Evolutionary conservation across 2,113 vertebrate species (phyloP).

Genomic region (Rhombomys opimus): DNA sequence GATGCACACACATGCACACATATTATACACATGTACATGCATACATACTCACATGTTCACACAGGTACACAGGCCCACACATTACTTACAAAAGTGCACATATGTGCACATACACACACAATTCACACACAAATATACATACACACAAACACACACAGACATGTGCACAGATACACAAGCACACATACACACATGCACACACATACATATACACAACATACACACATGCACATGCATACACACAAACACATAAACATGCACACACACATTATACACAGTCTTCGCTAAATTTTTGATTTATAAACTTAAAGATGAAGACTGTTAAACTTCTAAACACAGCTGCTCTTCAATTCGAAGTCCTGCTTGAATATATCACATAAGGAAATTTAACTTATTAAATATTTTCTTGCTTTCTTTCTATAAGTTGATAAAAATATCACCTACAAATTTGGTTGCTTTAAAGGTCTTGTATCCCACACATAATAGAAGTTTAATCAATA

Average conservation of each 20-base stretch:
- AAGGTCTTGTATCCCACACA: neutral
- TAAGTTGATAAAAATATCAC: neutral
- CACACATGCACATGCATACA: neutral
- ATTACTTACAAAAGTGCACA: too few species aligned
- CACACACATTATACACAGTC: neutral
- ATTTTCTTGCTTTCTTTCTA: neutral
- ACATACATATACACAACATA: neutral
- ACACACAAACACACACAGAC: neutral
- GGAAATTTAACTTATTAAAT: constrained; percentile 28
- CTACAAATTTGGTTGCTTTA: neutral
- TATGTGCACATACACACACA: too few species aligned
- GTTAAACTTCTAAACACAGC: neutral
- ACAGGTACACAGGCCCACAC: too few species aligned
- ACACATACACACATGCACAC: neutral
- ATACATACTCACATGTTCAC: neutral
- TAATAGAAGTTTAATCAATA: neutral
- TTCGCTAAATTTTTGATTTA: neutral
- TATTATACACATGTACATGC: neutral
- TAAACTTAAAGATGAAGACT: neutral
- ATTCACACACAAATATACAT: too few species aligned
- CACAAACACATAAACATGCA: neutral
- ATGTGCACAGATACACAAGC: neutral
- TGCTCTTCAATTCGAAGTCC: neutral
- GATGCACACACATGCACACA: neutral
- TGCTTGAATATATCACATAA: neutral